phyloP scores from a whole-genome alignment of 1,140 invertebrate species.

The Apolygus lucorum region DNA sequence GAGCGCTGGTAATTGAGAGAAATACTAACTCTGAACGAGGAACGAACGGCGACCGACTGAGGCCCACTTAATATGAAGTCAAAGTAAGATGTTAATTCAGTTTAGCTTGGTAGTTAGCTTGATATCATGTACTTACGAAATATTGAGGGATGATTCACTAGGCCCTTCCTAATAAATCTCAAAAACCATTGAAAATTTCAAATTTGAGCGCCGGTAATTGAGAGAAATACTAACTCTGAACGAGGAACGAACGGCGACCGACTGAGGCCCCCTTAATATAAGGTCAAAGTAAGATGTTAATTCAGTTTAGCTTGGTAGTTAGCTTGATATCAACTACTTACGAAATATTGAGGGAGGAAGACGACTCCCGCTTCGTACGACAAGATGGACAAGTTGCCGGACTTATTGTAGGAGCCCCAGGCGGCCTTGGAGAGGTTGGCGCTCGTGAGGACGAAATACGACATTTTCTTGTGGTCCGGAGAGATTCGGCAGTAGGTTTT shows the following conservation, averaged over 20 bases:
- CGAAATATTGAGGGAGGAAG: conserved; percentile 75
- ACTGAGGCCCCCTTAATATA: too few species aligned
- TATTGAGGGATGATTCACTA: background rate
- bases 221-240: too few species aligned
- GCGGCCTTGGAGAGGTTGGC: conserved; percentile 93
- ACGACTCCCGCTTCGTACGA: conserved; percentile 89
- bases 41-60: too few species aligned
- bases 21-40: too few species aligned
- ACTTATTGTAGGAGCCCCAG: conserved; percentile 72
- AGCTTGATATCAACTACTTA: conserved; percentile 43
- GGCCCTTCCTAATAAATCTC: too few species aligned
- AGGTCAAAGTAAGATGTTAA: background rate
- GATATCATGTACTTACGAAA: background rate
- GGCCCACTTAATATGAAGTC: too few species aligned
- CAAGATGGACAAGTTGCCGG: conserved; percentile 49
- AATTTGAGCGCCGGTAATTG: too few species aligned
- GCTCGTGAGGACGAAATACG: conserved; percentile 81
- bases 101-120: background rate
- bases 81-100: too few species aligned
- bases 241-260: too few species aligned
- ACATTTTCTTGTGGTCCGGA: conserved; percentile 51
- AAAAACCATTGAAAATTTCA: background rate
- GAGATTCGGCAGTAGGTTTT: conserved; percentile 79
- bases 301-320: background rate
- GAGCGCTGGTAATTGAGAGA: too few species aligned